Evolutionary conservation across 1,140 invertebrate species (phyloP).

Genomic region (Augochlora pura): DNA sequence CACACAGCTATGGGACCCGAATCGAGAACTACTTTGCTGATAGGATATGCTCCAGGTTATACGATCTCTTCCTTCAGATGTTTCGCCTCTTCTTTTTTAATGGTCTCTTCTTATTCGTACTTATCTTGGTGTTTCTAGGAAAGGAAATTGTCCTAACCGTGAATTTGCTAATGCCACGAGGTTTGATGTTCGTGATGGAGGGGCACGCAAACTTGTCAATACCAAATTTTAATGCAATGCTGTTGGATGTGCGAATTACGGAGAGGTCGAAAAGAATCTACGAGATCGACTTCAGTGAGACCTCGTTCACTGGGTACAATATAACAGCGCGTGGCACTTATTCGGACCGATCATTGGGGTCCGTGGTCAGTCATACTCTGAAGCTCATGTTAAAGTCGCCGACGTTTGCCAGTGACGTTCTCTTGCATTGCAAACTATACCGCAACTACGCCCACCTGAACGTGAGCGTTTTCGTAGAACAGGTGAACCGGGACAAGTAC

Average conservation of each 20-base stretch:
- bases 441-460: conserved; percentile 83
- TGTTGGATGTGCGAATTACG: conserved; percentile 80
- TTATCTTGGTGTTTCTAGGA: conserved; percentile 65
- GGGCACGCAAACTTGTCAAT: conserved; percentile 83
- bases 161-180: conserved; percentile 80
- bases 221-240: conserved; percentile 83
- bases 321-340: conserved; percentile 85
- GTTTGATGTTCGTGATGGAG: conserved; percentile 81
- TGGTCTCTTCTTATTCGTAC: too few species aligned
- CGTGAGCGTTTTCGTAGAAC: conserved; percentile 81
- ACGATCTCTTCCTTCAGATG: not conserved
- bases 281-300: conserved; percentile 84
- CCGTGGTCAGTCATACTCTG: conserved; percentile 83
- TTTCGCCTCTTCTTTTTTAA: conserved; percentile 6
- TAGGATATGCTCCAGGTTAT: conserved; percentile 79
- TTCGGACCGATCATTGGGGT: conserved; percentile 84
- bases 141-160: conserved; percentile 83
- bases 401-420: conserved; percentile 84
- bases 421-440: conserved; percentile 82
- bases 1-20: conserved; percentile 71
- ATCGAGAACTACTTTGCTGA: conserved; percentile 72
- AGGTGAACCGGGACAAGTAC: conserved; percentile 84
- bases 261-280: conserved; percentile 82
- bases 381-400: conserved; percentile 86
- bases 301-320: conserved; percentile 90